Evolutionary conservation across 2,888 invertebrate species (phyloP), one percentile per base, ranked within the genome.

Genomic region (Argynnis bischoffii): DNA sequence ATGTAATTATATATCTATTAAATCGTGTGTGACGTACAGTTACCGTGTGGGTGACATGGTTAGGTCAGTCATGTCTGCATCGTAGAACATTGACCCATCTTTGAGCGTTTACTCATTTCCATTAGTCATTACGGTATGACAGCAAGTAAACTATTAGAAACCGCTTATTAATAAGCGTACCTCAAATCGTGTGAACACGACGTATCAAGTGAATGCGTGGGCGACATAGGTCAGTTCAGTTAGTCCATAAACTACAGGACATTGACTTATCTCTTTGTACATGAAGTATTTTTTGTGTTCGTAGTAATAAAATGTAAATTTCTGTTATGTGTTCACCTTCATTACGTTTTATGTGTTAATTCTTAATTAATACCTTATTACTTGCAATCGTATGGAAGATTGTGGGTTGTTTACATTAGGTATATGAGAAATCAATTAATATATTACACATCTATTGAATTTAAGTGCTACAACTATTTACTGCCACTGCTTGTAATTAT

Each of bases 221-320:
- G 68, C 54, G 64, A 61, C 55, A 60, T 50, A 47, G 68, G 64
- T 69, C 64, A 69, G 66, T 66, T 54, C 60, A 54, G 66, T 66
- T 55, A 66, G 50, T n/a, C 41, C 61, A 63, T 66, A 66, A 61
- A 61, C 66, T 21, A 53, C 60, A 50, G 55, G 60, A 60, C 67
- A 31, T 46, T 65, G 67, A 70, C 67, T 61, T 65, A 57, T 54
- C 50, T 41, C 18, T 50, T 41, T 35, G 51, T 41, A 31, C 61
- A 61, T 14, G 31, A 61, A 14, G 35, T 16, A 18, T 46, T 61
- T 61, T 16, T 15, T 18, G 35, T 35, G 35, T 61, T 14, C 35
- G 18, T 47, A 26, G 26, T 57, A 48, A 59, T 59, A 59, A 16
- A 59, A 26, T 26, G 26, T 26, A 41, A 26, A 26, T 3, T 26